A percentile compares a stretch with the other conserved stretches of the same genome.
phyloP scores from a whole-genome alignment of 1,140 invertebrate genomes.

The Melipona quadrifasciata region DNA sequence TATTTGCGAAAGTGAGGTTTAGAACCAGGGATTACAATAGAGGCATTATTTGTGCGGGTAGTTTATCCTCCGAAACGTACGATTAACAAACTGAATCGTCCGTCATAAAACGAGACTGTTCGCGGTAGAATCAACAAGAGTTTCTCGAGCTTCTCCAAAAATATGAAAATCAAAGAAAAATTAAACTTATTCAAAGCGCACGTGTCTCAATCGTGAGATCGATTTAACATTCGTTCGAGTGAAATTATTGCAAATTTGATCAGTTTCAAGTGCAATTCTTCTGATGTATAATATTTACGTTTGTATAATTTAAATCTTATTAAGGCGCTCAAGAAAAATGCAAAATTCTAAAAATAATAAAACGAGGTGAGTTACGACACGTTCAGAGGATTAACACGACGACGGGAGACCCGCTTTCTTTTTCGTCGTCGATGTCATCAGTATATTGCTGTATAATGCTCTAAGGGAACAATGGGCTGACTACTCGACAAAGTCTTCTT shows the following conservation, averaged over 20 bases:
- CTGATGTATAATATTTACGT: too few species aligned
- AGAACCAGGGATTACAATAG: slow-evolving; percentile 58
- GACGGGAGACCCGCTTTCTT: slow-evolving; percentile 17
- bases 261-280: neutral
- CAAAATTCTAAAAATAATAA: neutral
- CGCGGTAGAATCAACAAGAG: neutral
- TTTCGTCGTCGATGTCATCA: slow-evolving; percentile 9
- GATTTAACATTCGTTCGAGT: neutral
- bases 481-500: neutral
- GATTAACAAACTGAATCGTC: slow-evolving; percentile 31
- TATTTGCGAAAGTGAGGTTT: slow-evolving; percentile 61
- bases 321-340: too few species aligned
- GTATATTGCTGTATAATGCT: slow-evolving; percentile 7
- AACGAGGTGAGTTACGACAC: neutral
- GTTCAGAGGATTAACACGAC: slow-evolving; percentile 15
- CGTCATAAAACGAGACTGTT: slow-evolving; percentile 16
- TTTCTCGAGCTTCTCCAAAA: neutral
- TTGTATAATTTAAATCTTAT: too few species aligned
- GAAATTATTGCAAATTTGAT: neutral
- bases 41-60: slow-evolving; percentile 48
- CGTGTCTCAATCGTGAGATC: neutral
- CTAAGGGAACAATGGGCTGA: neutral
- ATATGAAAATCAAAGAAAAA: too few species aligned
- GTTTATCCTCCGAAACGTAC: slow-evolving; percentile 51
- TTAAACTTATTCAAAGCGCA: neutral